Base-by-base conservation (phyloP, 2,113 vertebrate species). In the Pampusana beccarii region DNA sequence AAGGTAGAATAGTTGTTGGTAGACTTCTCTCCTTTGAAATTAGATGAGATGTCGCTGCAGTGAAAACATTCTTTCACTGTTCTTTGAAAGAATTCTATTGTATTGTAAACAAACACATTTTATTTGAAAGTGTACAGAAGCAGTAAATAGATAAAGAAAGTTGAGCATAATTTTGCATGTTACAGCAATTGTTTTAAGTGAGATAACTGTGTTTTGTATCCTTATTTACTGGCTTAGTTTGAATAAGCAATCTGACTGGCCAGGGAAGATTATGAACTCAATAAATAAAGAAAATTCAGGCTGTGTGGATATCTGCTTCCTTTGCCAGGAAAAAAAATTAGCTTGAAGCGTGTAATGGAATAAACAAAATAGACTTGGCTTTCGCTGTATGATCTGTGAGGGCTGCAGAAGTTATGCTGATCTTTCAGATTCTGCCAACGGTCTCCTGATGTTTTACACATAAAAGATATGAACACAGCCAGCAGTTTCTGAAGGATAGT, bases 321-420 rank as follows among this genome's bases (percentile, higher is more conserved):
- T 58, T 89, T 91, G 53, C 48, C 69, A 96, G 54, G 28, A 93
- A 94, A 61, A 40, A 36, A 92, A 87, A 95, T 89, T 62, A 89
- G 7, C 53, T 88, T 77, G 73, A 91, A 77, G 20, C 16, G 0
- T 51, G 58, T 62, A 65, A 80, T 38, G 71, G 48, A 80, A 50
- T 56, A 93, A 95, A 77, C 31, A 92, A 94, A 95, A 87, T 11
- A 64, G 42, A 16, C 69, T 92, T 94, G 67, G 74, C 58, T 95
- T 95, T 90, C 10, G 4, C 42, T 82, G 54, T 62, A 56, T 31
- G 33, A 67, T 77, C 56, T 78, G 31, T 2, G 7, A 80, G 4
- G 2, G 20, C 8, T 87, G 34, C 57, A 38, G 48, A 79, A 71
- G 3, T 20, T 62, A 74, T 5, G 6, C 19, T 87, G 54, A 88